Base-by-base conservation (phyloP, 1,140 invertebrate genomes). In the Helicorthomorpha holstii region DNA sequence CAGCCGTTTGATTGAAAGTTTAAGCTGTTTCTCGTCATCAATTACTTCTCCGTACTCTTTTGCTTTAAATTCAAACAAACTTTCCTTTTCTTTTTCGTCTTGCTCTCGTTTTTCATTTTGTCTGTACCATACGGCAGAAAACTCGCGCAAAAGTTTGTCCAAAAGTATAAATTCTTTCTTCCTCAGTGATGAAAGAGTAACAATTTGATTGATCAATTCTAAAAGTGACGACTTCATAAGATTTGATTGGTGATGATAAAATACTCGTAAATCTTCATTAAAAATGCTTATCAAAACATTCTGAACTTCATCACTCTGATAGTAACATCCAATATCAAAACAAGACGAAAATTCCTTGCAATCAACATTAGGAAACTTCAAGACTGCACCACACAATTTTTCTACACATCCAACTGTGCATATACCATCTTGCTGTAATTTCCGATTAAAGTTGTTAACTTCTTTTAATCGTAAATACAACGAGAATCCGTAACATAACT, bases 11-110 rank as follows among this genome's bases (percentile, higher is more conserved):
- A 93, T 76, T 60, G 90, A 84, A 24, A 73, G 61, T 42, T 77
- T 67, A 0, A 79, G 75, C 52, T 78, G 73, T 55, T 85, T 77
- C 43, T 91, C 85, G 55, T 92, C 86, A 3, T 79, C 75, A 46
- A 66, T 58, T 49, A 67, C 64, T 52, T 64, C 63, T 3, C 64
- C 66, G 44, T 64, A 58, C 41, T 53, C 55, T 51, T 60, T 55
- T 23, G 59, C 66, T 70, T 83, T 88, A 27, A 79, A 85, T 52
- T 80, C 77, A 67, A 88, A 96, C 10, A 94, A 64, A 58, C 78
- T 82, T 47, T 87, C 81, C 50, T 86, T 78, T 58, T 87, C 82
- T 29, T 74, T 71, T 55, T 82, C 76, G 56, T 78, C 75, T 56
- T 72, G 70, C 56, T 80, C 74, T 23, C 75, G 74, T 44, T 78